Evolutionary conservation across 2,888 invertebrate genomes (phyloP), one percentile per base, ranked within the genome.

Genomic region (Drosophila sordidula): DNA sequence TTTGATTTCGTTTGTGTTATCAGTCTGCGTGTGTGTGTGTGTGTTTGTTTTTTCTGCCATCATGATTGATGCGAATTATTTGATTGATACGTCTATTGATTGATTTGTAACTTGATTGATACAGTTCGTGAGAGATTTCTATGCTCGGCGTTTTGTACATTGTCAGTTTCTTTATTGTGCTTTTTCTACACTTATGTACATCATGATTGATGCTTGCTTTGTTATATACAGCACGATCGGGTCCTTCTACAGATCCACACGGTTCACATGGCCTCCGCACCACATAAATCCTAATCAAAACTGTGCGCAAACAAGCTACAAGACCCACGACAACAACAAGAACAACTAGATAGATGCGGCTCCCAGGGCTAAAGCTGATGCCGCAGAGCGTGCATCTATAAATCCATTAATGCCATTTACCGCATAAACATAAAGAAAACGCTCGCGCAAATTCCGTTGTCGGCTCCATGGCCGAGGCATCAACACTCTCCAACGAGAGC

Each of bases 381-480:
- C n/a, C 39, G 44, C 9, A 25, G 54, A 73, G 68, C 70, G 78
- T 80, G 76, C 76, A 71, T 80, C 87, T 87, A 82, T 85, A 86
- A 87, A 86, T 86, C 82, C 82, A 87, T 86, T 87, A 87, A 84
- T 82, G 87, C 82, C 85, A 86, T 85, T 87, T 78, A 87, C 85
- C 76, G 87, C 82, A 87, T 85, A 85, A 87, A 78, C 87, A 85
- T 85, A 84, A 82, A 81, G 70, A 75, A 80, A 79, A 74, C 71
- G 77, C 73, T 71, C 66, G 18, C 62, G 62, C 63, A 61, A 71
- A 65, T 55, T 51, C 58, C 18, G 41, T 18, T 12, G 41, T 18
- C 41, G n/a, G 8, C 41, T 44, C 12, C 39, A 29, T 11, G 41
- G n/a, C 29, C 11, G 29, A 45, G 46, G 58, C 62, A 71, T 67